Percentiles rank a stretch among this genome's conserved stretches.
These are phyloP conservation scores for Samia ricini DNA, from an alignment of 1,140 invertebrate genomes.

Conservation along the genomic window DNA sequence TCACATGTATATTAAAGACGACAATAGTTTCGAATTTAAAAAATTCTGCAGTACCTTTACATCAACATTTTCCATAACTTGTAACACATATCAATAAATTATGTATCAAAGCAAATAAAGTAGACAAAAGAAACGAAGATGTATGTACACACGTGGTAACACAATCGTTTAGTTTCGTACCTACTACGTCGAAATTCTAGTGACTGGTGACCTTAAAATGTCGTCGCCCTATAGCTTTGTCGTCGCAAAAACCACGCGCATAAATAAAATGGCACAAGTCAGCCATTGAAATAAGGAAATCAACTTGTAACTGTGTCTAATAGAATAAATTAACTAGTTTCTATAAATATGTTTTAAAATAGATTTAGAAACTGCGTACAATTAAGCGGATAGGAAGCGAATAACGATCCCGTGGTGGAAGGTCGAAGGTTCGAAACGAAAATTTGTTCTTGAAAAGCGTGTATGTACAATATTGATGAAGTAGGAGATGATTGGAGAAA, in stretches of 20 bases:
- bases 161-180: background rate
- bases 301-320: slow-evolving; percentile 17
- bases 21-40: no score
- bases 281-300: slow-evolving; percentile 17
- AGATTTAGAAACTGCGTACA: background rate
- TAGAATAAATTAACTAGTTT: slow-evolving; percentile 4
- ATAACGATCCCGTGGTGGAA: no score
- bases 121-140: background rate
- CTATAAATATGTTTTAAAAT: background rate
- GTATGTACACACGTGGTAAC: background rate
- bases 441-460: no score
- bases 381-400: no score
- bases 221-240: slow-evolving; percentile 18
- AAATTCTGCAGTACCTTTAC: no score
- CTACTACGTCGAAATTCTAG: slow-evolving; percentile 8
- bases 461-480: no score
- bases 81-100: slow-evolving; percentile 1
- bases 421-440: no score
- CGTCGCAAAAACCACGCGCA: slow-evolving; percentile 14
- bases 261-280: slow-evolving; percentile 15
- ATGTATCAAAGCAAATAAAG: background rate
- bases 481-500: no score
- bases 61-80: no score
- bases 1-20: no score
- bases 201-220: slow-evolving; percentile 23